Evolutionary conservation across 2,797 vertebrate genomes (phyloP).

Genomic region (Eulemur coronatus): DNA sequence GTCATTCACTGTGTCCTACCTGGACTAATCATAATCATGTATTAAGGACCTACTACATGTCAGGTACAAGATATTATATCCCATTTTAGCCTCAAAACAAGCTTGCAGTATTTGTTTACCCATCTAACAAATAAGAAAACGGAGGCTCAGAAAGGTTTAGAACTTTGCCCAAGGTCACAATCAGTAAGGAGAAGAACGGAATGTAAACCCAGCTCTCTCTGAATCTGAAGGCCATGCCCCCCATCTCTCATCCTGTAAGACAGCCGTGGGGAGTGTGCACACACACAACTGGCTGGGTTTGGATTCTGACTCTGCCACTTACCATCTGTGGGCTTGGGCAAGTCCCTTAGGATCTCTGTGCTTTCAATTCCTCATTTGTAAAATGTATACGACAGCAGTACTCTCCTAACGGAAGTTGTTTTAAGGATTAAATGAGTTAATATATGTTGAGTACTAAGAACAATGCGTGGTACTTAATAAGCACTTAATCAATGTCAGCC

Average conservation of each 20-base stretch:
- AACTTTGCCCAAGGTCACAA: neutral
- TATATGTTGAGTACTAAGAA: neutral
- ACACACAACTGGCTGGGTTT: neutral
- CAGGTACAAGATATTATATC: neutral
- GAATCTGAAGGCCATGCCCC: neutral
- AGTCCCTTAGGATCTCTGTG: neutral
- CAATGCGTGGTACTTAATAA: neutral
- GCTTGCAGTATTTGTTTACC: neutral
- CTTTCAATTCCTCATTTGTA: slow-evolving; percentile 13
- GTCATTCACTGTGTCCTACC: neutral
- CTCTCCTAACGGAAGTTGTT: neutral
- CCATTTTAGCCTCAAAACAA: neutral
- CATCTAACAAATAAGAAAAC: neutral
- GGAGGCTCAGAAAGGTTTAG: neutral
- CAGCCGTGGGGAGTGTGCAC: neutral
- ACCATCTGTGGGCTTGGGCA: neutral
- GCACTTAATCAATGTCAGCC: neutral
- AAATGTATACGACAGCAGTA: neutral
- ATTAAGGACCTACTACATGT: neutral
- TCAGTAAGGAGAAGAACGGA: neutral
- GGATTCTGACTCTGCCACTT: neutral
- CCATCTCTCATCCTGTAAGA: neutral
- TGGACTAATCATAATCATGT: neutral
- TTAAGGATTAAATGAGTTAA: neutral
- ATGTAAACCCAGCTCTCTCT: neutral